Evolutionary conservation across 2,113 vertebrate species (phyloP).

Genomic region (Callithrix jacchus): DNA sequence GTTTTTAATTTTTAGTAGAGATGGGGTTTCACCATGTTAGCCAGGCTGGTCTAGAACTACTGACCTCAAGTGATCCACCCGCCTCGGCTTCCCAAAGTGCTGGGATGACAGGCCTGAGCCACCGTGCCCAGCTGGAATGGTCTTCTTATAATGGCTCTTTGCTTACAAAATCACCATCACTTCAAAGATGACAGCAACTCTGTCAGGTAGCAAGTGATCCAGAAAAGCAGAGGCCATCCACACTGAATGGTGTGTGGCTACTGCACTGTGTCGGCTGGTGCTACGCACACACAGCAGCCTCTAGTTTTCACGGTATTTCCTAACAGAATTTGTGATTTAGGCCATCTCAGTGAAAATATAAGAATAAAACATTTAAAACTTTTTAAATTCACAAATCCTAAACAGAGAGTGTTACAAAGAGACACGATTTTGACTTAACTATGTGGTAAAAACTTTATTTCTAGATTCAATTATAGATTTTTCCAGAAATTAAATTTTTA

Average conservation of each 20-base stretch:
- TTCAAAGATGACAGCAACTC: background rate
- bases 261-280: too few species aligned
- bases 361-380: background rate
- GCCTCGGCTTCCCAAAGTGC: too few species aligned
- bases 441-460: background rate
- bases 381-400: background rate
- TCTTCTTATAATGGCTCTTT: background rate
- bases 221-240: background rate
- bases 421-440: background rate
- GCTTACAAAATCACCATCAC: background rate
- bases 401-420: background rate
- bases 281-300: background rate
- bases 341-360: background rate
- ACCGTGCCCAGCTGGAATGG: too few species aligned
- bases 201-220: background rate
- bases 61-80: too few species aligned
- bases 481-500: background rate
- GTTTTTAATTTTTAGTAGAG: too few species aligned
- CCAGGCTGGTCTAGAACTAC: too few species aligned
- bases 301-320: background rate
- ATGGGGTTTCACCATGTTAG: too few species aligned
- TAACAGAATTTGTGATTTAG: rapidly evolving
- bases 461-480: background rate
- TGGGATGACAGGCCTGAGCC: too few species aligned
- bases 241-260: rapidly evolving